Evolutionary conservation across 2,797 vertebrate species (phyloP).

Genomic region (Glossophaga mutica): DNA sequence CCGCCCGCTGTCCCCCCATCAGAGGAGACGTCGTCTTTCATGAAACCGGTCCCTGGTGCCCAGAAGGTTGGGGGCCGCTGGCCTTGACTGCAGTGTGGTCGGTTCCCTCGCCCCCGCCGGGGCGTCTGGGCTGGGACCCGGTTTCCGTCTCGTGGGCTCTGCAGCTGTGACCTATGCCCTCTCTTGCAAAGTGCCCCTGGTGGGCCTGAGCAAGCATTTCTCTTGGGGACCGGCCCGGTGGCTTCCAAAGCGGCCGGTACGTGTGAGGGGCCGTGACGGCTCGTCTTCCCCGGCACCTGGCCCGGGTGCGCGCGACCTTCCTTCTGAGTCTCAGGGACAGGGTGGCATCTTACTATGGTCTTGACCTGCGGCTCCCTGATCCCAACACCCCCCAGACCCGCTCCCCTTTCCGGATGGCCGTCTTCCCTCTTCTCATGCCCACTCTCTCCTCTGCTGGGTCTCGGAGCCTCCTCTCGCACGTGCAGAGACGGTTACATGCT

Average conservation of each 20-base stretch:
- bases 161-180: rapidly evolving
- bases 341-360: background rate
- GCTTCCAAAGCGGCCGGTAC: background rate
- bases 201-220: rapidly evolving
- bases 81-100: too few relatives aligned
- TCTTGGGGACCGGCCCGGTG: background rate
- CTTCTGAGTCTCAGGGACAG: too few relatives aligned
- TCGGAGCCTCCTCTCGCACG: background rate
- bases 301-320: too few relatives aligned
- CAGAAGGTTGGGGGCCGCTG: background rate
- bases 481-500: too few relatives aligned
- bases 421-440: background rate
- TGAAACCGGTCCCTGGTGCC: too few relatives aligned
- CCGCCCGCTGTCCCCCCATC: too few relatives aligned
- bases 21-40: too few relatives aligned
- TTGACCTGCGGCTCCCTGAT: background rate
- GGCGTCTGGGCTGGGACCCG: background rate
- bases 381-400: background rate
- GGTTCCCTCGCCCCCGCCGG: background rate
- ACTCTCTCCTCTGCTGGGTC: background rate
- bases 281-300: background rate
- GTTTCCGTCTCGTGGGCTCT: background rate
- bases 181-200: background rate
- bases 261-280: background rate
- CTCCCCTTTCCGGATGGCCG: background rate